These are phyloP conservation scores for Delia radicum DNA, from an alignment of 1,140 invertebrate genomes.

Conservation along the genomic window DNA sequence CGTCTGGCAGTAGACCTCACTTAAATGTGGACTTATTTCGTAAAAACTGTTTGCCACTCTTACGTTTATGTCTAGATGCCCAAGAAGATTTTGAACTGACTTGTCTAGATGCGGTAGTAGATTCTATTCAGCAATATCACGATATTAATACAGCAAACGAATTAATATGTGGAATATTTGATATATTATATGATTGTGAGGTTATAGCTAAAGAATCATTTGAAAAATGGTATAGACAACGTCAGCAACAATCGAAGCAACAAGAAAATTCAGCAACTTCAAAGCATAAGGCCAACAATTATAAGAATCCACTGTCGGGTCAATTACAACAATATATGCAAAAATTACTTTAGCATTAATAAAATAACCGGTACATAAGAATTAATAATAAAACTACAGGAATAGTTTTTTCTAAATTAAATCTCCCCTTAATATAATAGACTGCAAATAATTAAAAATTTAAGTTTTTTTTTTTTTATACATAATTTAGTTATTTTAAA, in stretches of 20 bases:
- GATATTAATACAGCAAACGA: slow-evolving; percentile 10
- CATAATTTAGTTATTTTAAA: too few species aligned
- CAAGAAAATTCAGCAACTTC: too few species aligned
- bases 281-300: too few species aligned
- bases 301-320: too few species aligned
- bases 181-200: slow-evolving; percentile 29
- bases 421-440: too few species aligned
- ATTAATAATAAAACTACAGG: too few species aligned
- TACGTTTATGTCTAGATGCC: slow-evolving; percentile 26
- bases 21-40: slow-evolving; percentile 24
- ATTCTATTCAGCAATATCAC: slow-evolving; percentile 11
- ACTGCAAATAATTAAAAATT: too few species aligned
- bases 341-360: too few species aligned
- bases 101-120: slow-evolving; percentile 28
- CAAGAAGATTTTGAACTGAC: slow-evolving; percentile 25
- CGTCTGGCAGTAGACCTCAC: not conserved
- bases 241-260: not conserved
- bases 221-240: slow-evolving; percentile 28
- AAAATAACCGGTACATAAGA: too few species aligned
- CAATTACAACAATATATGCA: too few species aligned
- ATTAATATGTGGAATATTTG: slow-evolving; percentile 26
- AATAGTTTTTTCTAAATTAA: too few species aligned
- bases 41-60: slow-evolving; percentile 27
- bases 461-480: too few species aligned
- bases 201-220: slow-evolving; percentile 31